Base-by-base conservation (phyloP, 2,113 vertebrate genomes). In the Odontophorus gujanensis region DNA sequence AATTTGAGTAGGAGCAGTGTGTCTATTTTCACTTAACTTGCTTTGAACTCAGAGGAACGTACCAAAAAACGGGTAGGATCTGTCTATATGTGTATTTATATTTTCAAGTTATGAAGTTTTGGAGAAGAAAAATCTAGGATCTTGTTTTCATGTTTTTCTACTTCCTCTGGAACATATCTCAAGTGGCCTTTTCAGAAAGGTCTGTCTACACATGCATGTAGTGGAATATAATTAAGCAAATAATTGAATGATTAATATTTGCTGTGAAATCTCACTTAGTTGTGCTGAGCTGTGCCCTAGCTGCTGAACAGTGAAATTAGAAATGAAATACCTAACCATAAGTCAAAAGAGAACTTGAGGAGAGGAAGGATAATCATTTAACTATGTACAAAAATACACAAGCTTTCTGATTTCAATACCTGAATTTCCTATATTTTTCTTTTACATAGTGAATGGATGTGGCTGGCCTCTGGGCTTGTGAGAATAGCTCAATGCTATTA, bases 341-440 rank as follows among this genome's bases (percentile, higher is more conserved):
- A 75, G 7, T 0, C 59, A 50, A 93, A 83, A 28, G 17, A 71
- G 26, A 78, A 32, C 26, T 81, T 90, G 36, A 57, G 13, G 51
- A 78, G 53, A 85, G 40, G 73, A 94, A 69, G 12, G 42, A 43
- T 55, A 89, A 48, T 72, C 63, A 87, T 83, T 94, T 53, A 61
- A 34, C 7, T 6, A 4, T 42, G 10, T 59, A 43, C 68, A 40
- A 87, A 97, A 93, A 94, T 65, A 65, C 40, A 69, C 65, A 15
- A 84, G 25, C 62, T 17, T 65, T 53, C 81, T 66, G 47, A 26
- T 76, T 96, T 96, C 79, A 95, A 55, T 57, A 4, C 3, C 58
- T 87, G 71, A 36, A 55, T 73, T 95, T 80, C 76, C 67, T 6
- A 2, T 73, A 32, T 61, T 73, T 89, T 93, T 96, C 66, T 95